phyloP scores from a whole-genome alignment of 2,888 invertebrate species.

The Cinara cedri region DNA sequence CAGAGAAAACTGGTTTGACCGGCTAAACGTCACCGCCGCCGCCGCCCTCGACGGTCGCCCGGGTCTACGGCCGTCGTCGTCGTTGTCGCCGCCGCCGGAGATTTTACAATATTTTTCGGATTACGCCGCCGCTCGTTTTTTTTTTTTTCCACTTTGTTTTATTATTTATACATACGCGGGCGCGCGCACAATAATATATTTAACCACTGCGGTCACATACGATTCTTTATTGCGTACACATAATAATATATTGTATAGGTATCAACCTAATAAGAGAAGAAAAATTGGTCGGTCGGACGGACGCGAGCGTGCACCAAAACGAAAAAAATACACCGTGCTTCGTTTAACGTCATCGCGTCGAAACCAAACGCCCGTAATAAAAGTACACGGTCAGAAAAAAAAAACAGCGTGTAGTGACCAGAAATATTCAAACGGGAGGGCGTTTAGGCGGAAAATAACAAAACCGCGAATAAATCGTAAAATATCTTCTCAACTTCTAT shows the following conservation, averaged over 20 bases:
- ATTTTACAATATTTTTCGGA: conserved; percentile 51
- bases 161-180: background rate
- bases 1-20: conserved; percentile 51
- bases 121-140: conserved; percentile 6
- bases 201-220: background rate
- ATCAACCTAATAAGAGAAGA: no score
- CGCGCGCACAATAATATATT: background rate
- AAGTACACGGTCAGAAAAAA: no score
- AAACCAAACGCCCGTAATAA: no score
- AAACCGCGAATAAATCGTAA: no score
- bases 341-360: no score
- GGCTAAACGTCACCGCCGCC: conserved; percentile 26
- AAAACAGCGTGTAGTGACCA: no score
- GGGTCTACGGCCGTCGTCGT: background rate
- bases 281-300: no score
- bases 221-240: conserved; percentile 17
- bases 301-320: no score
- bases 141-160: background rate
- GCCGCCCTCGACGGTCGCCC: conserved; percentile 14
- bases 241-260: background rate
- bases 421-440: no score
- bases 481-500: no score
- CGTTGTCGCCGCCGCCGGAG: conserved; percentile 12
- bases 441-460: no score
- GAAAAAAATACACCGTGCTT: no score